Base-by-base conservation (phyloP, 2,888 invertebrate species). In the Agonopterix arenella region DNA sequence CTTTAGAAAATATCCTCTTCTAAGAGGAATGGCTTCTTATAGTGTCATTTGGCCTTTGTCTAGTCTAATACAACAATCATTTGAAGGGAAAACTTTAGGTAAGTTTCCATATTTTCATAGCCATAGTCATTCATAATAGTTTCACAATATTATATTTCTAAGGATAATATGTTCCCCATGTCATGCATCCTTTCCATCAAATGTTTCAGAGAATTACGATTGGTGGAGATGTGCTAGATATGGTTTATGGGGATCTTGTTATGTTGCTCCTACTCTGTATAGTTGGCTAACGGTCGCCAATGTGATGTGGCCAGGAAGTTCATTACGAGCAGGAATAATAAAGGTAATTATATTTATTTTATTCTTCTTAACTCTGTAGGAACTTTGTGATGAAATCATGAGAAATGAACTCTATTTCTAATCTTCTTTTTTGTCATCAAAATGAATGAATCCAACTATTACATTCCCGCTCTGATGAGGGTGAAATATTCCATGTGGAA, bases 261-360 rank as follows among this genome's bases (percentile, higher is more conserved):
- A 94, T 76, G 94, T 95, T 13, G 96, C 96, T 1, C 96, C 96
- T 10, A 94, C 95, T 4, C 79, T 96, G 0, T 96, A 95, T 67
- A 91, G 91, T 50, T 96, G 96, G 96, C 84, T 97, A 45, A 93
- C 92, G 70, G 76, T 95, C 47, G 93, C 95, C n/a, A 92, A 92
- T 60, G 89, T 90, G 48, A 86, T 96, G 76, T 95, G 95, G 93
- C 96, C 96, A 16, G 92, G 92, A 46, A 92, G 90, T 54, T 91
- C 92, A 52, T 68, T 96, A 42, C 90, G 90, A 70, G 92, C 92
- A 55, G 95, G 94, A 10, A 68, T 96, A 9, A 91, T 92, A 42
- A 96, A 96, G 91, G 94, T 94, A 81, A 11, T 40, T n/a, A 18
- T 7, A n/a, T 38, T 28, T 4, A 46, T 16, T 46, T 46, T 40